A percentile compares a stretch with the other conserved stretches of the same genome.
These are phyloP conservation scores for Rhincodon typus DNA, from an alignment of 2,797 vertebrate species.

Conservation along the genomic window DNA sequence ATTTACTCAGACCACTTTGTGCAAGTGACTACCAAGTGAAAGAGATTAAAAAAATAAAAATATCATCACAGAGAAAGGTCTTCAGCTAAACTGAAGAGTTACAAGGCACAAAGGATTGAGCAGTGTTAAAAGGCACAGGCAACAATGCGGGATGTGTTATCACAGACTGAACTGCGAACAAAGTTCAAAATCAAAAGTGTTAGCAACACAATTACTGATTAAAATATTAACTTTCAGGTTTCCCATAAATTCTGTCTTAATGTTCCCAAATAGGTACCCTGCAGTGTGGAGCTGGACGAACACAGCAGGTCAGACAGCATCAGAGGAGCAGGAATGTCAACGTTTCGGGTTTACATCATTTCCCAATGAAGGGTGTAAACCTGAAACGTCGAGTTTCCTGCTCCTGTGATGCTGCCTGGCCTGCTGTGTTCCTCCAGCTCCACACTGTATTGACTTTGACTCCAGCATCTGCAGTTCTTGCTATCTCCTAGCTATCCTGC, in stretches of 20 bases:
- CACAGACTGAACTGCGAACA: not conserved
- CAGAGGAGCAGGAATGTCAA: too few relatives aligned
- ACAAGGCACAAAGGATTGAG: not conserved
- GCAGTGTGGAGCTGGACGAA: too few relatives aligned
- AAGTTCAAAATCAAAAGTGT: not conserved
- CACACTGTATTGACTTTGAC: too few relatives aligned
- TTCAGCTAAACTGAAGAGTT: not conserved
- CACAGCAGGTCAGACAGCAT: too few relatives aligned
- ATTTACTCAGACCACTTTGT: not conserved
- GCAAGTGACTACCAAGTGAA: not conserved
- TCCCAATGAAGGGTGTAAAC: too few relatives aligned
- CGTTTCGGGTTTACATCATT: too few relatives aligned
- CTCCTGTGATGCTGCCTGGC: too few relatives aligned
- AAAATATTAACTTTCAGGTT: not conserved
- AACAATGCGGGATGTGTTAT: not conserved
- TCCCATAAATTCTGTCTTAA: not conserved
- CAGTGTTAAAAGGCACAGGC: too few relatives aligned
- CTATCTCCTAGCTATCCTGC: not conserved
- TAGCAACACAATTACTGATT: not conserved
- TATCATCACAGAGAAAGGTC: not conserved
- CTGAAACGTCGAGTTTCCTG: too few relatives aligned
- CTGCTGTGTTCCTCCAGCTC: too few relatives aligned
- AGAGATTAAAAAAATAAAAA: not conserved
- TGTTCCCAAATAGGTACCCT: too few relatives aligned
- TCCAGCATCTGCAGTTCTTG: too few relatives aligned